A percentile compares a stretch with the other conserved stretches of the same genome.
Evolutionary conservation across 1,140 invertebrate genomes (phyloP).

Genomic region (Trialeurodes vaporariorum): DNA sequence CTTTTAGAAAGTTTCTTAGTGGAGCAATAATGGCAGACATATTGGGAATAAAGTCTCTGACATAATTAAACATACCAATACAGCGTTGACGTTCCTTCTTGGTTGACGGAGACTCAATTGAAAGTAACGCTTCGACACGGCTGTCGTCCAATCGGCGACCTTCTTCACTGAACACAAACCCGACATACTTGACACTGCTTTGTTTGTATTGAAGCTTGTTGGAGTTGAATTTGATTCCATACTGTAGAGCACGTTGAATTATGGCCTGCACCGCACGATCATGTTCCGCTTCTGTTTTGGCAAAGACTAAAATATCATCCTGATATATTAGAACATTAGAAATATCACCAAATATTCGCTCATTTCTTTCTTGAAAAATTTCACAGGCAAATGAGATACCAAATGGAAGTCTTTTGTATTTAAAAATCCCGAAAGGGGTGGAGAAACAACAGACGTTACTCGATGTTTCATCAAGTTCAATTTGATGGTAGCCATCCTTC

Average conservation of each 20-base stretch:
- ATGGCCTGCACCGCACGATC: constrained; percentile 10
- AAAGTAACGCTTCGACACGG: constrained; percentile 31
- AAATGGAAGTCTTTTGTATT: constrained; percentile 28
- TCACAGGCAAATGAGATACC: constrained; percentile 24
- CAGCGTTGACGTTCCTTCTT: constrained; percentile 28
- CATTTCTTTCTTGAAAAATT: too few relatives aligned
- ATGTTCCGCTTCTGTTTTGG: constrained; percentile 12
- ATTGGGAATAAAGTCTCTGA: constrained; percentile 24
- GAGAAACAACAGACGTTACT: too few relatives aligned
- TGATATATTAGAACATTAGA: too few relatives aligned
- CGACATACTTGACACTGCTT: constrained; percentile 28
- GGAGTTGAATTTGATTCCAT: constrained; percentile 29
- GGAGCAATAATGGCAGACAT: constrained; percentile 15
- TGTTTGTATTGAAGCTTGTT: constrained; percentile 28
- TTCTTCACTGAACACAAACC: constrained; percentile 27
- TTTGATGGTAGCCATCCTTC: too few relatives aligned
- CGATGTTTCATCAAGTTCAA: too few relatives aligned
- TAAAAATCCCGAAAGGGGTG: too few relatives aligned
- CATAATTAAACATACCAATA: constrained; percentile 31
- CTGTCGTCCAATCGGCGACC: constrained; percentile 29
- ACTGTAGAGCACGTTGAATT: constrained; percentile 14
- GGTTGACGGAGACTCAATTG: constrained; percentile 27
- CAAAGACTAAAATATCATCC: constrained; percentile 9
- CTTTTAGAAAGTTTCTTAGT: constrained; percentile 20
- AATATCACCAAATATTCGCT: too few relatives aligned